These are phyloP conservation scores for Chaetodon trifasciatus DNA, from an alignment of 2,797 vertebrate genomes.

Conservation along the genomic window DNA sequence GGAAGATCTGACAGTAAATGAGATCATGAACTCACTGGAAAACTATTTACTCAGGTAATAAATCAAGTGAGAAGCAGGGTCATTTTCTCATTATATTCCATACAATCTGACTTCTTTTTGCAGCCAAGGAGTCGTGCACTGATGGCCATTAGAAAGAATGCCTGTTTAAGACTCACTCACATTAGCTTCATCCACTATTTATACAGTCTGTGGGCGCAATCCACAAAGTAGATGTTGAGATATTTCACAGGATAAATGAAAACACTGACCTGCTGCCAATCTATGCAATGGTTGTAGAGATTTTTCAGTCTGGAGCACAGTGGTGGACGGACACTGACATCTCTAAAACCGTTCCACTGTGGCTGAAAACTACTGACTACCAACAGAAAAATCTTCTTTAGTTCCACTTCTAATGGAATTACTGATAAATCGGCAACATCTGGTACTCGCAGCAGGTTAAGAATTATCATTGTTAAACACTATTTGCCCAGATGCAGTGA, in stretches of 20 bases:
- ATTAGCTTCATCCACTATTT: too few relatives aligned
- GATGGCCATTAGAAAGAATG: too few relatives aligned
- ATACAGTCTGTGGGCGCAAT: too few relatives aligned
- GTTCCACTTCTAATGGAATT: constrained; percentile 12
- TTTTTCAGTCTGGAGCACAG: background rate
- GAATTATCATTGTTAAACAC: constrained; percentile 34
- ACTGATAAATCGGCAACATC: constrained; percentile 40
- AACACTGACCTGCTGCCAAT: background rate
- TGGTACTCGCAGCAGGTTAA: constrained; percentile 41
- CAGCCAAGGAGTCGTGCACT: too few relatives aligned
- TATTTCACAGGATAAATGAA: background rate
- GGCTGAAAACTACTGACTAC: background rate
- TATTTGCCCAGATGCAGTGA: constrained; percentile 35
- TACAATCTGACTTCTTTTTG: too few relatives aligned
- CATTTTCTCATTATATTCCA: too few relatives aligned
- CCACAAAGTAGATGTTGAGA: background rate
- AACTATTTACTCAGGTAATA: too few relatives aligned
- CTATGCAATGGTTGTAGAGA: background rate
- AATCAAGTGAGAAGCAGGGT: too few relatives aligned
- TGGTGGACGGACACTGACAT: background rate
- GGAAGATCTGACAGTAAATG: too few relatives aligned
- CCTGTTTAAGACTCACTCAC: too few relatives aligned
- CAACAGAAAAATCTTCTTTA: background rate
- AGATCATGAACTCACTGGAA: too few relatives aligned
- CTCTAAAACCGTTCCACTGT: too few relatives aligned